Evolutionary conservation across 1,140 invertebrate genomes (phyloP).

Genomic region (Acromyrmex charruanus): DNA sequence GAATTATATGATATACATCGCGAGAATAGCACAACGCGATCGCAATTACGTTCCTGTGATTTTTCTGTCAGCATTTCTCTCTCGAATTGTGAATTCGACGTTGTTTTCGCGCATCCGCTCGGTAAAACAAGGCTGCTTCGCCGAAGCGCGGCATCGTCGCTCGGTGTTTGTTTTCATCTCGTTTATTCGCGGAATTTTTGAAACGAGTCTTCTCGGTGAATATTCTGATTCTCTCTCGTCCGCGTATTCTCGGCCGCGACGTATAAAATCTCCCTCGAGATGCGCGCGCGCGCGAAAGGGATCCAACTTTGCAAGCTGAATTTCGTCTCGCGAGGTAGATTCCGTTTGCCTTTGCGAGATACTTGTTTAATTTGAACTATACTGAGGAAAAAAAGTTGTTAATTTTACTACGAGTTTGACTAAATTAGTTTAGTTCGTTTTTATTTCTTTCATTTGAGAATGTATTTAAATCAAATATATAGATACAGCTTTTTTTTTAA

Average conservation of each 20-base stretch:
- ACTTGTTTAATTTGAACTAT: background rate
- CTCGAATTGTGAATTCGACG: background rate
- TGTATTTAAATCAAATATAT: no score
- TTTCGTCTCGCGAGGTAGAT: slow-evolving; percentile 20
- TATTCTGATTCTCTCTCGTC: background rate
- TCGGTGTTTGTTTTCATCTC: slow-evolving; percentile 12
- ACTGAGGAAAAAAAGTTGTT: no score
- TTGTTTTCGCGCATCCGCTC: slow-evolving; percentile 3
- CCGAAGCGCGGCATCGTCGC: background rate
- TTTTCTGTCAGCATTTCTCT: background rate
- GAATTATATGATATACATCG: background rate
- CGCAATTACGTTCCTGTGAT: background rate
- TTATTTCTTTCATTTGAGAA: no score
- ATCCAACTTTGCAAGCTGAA: slow-evolving; percentile 15
- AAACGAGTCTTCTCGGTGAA: background rate
- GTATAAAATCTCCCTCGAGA: slow-evolving; percentile 1
- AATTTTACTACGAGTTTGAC: no score
- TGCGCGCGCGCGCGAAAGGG: background rate
- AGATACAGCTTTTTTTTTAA: background rate
- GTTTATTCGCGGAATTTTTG: slow-evolving; percentile 25
- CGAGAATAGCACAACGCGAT: background rate
- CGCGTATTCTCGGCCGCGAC: background rate
- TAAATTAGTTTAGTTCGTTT: no score
- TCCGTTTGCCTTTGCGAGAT: background rate
- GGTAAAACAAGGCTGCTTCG: background rate